Evolutionary conservation across 2,113 vertebrate species (phyloP).

Genomic region (Zosterops japonicus): DNA sequence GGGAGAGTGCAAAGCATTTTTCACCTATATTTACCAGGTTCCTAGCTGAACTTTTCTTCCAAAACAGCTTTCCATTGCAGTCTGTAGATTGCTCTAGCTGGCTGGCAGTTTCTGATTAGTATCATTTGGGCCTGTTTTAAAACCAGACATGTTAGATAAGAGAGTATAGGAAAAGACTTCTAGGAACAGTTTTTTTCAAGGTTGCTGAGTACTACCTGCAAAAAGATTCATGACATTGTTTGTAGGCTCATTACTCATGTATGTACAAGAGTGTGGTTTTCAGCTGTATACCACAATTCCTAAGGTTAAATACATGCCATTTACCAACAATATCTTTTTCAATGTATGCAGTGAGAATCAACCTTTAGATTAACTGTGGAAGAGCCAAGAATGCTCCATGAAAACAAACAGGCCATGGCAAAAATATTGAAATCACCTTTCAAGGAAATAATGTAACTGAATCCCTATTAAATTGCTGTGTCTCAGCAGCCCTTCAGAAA

Average conservation of each 20-base stretch:
- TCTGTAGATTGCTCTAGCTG: not conserved
- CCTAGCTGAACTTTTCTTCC: not conserved
- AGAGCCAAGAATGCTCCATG: not conserved
- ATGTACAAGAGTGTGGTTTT: not conserved
- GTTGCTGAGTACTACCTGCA: fast-evolving
- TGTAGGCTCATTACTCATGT: not conserved
- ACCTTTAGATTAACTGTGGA: not conserved
- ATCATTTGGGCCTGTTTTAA: not conserved
- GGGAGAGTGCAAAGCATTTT: not conserved
- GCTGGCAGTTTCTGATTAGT: not conserved
- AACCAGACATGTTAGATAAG: not conserved
- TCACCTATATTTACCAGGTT: not conserved
- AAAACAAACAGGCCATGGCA: not conserved
- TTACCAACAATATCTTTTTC: not conserved
- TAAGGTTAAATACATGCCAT: not conserved
- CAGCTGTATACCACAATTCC: not conserved
- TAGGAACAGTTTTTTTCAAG: not conserved
- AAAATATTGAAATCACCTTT: not conserved
- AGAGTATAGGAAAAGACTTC: not conserved
- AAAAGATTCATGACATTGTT: fast-evolving
- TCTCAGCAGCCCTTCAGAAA: not conserved
- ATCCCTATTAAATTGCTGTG: not conserved
- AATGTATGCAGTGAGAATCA: not conserved
- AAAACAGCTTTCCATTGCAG: not conserved
- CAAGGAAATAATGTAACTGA: not conserved